A percentile compares a stretch with the other conserved stretches of the same genome.
These are phyloP conservation scores for Sinocyclocheilus maitianheensis DNA, from an alignment of 2,113 vertebrate genomes.

Conservation along the genomic window DNA sequence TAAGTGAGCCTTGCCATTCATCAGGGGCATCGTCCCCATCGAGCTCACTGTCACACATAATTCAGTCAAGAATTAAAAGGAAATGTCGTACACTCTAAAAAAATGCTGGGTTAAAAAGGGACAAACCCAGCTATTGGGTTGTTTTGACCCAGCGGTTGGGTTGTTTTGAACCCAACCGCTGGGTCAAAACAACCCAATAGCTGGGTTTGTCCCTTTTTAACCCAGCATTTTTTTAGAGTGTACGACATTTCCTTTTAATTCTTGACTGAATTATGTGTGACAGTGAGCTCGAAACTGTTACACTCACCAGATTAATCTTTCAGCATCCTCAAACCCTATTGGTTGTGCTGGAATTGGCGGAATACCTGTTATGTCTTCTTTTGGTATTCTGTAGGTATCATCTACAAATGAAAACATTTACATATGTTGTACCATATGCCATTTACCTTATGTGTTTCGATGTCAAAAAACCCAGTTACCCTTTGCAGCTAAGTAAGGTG, in stretches of 20 bases:
- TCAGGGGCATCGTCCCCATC: slow-evolving; percentile 58
- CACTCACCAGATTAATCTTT: slow-evolving; percentile 82
- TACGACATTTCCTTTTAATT: no score
- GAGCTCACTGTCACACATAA: slow-evolving; percentile 71
- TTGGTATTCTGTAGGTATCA: slow-evolving; percentile 75
- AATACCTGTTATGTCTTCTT: slow-evolving; percentile 68
- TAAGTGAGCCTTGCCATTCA: slow-evolving; percentile 80
- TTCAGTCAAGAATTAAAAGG: background rate
- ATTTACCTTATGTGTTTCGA: background rate
- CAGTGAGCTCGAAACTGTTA: no score
- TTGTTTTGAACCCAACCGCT: no score
- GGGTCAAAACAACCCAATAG: no score
- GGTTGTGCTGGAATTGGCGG: slow-evolving; percentile 87
- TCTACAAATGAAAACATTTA: slow-evolving; percentile 60
- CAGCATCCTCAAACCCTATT: slow-evolving; percentile 85
- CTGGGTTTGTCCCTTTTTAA: no score
- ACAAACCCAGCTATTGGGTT: no score
- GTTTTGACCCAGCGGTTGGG: no score
- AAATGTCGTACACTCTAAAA: background rate
- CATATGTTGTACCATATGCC: no score
- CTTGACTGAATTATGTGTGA: no score
- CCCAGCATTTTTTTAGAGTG: no score
- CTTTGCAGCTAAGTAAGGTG: slow-evolving; percentile 85
- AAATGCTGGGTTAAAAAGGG: no score
- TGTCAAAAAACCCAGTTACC: slow-evolving; percentile 49